Percentiles rank a stretch among this genome's conserved stretches.
These are phyloP conservation scores for Xyrichtys novacula DNA, from an alignment of 2,797 vertebrate genomes.

Conservation along the genomic window DNA sequence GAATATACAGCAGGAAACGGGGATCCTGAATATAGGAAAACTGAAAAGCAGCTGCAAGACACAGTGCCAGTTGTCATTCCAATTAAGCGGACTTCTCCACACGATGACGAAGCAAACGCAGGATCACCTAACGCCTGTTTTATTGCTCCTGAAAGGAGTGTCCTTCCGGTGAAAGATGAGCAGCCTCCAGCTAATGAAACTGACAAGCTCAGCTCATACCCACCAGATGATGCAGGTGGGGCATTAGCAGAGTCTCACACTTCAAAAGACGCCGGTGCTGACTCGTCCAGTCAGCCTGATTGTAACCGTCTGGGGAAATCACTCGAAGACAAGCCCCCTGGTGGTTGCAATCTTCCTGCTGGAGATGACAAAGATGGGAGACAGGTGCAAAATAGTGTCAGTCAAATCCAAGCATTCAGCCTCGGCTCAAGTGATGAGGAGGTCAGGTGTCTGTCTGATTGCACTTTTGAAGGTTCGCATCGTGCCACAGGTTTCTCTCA, in stretches of 20 bases:
- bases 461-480: constrained; percentile 44
- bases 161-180: constrained; percentile 47
- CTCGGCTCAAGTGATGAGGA: constrained; percentile 35
- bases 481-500: constrained; percentile 26
- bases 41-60: constrained; percentile 15
- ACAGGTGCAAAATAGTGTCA: constrained; percentile 41
- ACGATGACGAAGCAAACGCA: neutral
- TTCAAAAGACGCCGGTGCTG: constrained; percentile 34
- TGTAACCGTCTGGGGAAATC: constrained; percentile 54
- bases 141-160: constrained; percentile 26
- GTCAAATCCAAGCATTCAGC: constrained; percentile 40
- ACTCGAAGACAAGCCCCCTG: constrained; percentile 51
- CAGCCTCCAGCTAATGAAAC: constrained; percentile 38
- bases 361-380: constrained; percentile 37
- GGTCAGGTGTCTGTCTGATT: constrained; percentile 56
- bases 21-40: constrained; percentile 17
- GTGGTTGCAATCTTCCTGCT: constrained; percentile 19
- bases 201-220: constrained; percentile 48
- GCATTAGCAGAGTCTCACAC: constrained; percentile 45
- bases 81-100: constrained; percentile 5
- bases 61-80: constrained; percentile 9
- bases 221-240: constrained; percentile 38
- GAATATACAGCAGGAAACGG: constrained; percentile 5
- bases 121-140: constrained; percentile 23
- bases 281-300: constrained; percentile 51